Conservation (phyloP, 2,797 vertebrate genomes). For the Oophaga sylvatica region DNA sequence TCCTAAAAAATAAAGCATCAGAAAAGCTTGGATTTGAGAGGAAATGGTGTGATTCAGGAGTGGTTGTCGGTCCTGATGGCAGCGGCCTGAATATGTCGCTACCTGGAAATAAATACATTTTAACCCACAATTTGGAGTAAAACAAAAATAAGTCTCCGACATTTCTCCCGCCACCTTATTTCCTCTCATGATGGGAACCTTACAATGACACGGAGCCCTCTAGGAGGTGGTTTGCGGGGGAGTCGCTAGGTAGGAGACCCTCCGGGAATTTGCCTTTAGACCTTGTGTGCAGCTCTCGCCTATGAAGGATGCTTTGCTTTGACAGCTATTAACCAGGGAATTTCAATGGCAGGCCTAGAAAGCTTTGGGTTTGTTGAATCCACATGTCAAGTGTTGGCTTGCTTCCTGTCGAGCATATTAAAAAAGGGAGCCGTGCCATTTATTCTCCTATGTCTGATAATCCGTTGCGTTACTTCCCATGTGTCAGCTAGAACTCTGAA, state of each 20-base stretch:
- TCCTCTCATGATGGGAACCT: not conserved
- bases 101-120: not conserved
- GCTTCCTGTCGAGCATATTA: not conserved
- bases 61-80: no score
- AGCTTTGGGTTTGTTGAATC: conserved; percentile 24
- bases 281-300: not conserved
- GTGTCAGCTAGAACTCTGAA: not conserved
- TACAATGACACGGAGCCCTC: not conserved
- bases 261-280: not conserved
- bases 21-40: not conserved
- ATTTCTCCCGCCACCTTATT: no score
- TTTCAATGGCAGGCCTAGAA: conserved; percentile 11
- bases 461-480: not conserved
- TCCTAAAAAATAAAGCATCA: no score
- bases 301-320: conserved; percentile 21
- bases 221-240: not conserved
- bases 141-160: not conserved
- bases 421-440: not conserved
- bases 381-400: conserved; percentile 24
- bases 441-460: not conserved
- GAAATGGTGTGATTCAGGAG: no score
- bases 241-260: not conserved
- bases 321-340: conserved; percentile 40
- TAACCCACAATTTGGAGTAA: not conserved
- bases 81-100: not conserved